These are phyloP conservation scores for Podarcis cretensis DNA, from an alignment of 2,113 vertebrate genomes.

Conservation along the genomic window DNA sequence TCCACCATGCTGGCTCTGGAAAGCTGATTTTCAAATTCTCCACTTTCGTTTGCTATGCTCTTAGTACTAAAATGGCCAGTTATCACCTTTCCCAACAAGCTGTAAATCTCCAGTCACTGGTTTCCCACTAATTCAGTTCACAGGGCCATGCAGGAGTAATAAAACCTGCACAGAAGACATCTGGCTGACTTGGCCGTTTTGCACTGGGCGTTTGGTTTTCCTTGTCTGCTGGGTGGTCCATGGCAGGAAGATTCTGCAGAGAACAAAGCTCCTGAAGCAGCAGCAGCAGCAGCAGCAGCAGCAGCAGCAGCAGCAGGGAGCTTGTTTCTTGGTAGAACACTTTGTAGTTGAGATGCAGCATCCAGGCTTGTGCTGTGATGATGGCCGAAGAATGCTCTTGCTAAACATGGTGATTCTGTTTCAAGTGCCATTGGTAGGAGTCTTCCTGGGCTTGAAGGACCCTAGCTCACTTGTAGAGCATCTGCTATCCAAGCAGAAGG, in stretches of 20 bases:
- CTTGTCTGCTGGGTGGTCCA: constrained; percentile 9
- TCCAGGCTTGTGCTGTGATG: background rate
- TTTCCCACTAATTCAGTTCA: constrained; percentile 18
- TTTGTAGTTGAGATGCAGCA: background rate
- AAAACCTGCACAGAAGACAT: constrained; percentile 15
- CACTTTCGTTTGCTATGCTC: background rate
- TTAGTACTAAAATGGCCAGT: background rate
- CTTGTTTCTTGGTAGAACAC: background rate
- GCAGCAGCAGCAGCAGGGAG: background rate
- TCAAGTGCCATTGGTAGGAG: background rate
- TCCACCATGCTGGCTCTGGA: background rate
- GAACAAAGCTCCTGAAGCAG: background rate
- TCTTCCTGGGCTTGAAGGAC: background rate
- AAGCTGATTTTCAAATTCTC: background rate
- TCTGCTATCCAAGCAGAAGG: no score
- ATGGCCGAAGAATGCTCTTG: background rate
- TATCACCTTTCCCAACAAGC: constrained; percentile 11
- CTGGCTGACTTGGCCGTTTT: constrained; percentile 22
- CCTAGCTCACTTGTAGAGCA: no score
- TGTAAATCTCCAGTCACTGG: background rate
- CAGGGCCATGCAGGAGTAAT: background rate
- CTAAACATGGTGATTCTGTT: background rate
- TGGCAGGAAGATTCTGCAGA: background rate
- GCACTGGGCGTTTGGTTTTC: background rate
- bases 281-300: no score